Evolutionary conservation across 2,888 invertebrate species (phyloP).

Genomic region (Catonia carolina): DNA sequence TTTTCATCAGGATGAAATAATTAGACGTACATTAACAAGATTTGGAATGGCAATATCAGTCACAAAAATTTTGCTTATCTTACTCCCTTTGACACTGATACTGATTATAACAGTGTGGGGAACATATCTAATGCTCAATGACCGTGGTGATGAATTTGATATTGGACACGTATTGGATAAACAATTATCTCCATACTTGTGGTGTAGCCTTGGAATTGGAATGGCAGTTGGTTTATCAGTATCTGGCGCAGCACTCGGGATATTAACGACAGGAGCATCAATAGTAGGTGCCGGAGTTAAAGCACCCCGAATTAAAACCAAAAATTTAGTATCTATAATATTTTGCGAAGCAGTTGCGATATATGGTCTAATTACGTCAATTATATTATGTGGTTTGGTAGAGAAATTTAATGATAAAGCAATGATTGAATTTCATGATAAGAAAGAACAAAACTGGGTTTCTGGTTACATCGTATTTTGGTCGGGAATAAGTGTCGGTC

Average conservation of each 20-base stretch:
- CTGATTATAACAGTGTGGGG: too few relatives aligned
- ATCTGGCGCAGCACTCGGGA: slow-evolving; percentile 95
- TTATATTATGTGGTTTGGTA: slow-evolving; percentile 84
- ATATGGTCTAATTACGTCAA: slow-evolving; percentile 97
- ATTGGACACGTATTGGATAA: too few relatives aligned
- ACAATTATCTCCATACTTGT: too few relatives aligned
- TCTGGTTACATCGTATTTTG: slow-evolving; percentile 71
- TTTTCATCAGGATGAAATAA: too few relatives aligned
- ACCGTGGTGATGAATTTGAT: too few relatives aligned
- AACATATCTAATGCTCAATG: too few relatives aligned
- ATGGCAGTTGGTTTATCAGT: slow-evolving; percentile 91
- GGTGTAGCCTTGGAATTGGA: slow-evolving; percentile 67
- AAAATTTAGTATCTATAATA: slow-evolving; percentile 98
- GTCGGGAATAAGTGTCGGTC: slow-evolving; percentile 88
- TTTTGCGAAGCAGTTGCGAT: slow-evolving; percentile 99
- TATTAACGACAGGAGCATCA: slow-evolving; percentile 77
- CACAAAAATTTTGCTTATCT: too few relatives aligned
- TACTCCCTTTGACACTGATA: too few relatives aligned
- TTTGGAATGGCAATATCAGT: too few relatives aligned
- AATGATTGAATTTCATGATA: slow-evolving; percentile 20
- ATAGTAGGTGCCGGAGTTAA: slow-evolving; percentile 92
- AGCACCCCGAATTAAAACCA: slow-evolving; percentile 97
- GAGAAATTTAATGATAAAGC: slow-evolving; percentile 42
- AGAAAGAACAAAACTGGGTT: slow-evolving; percentile 56
- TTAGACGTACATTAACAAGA: too few relatives aligned